These are phyloP conservation scores for Erpobdella octoculata DNA, from an alignment of 2,888 invertebrate genomes.

Conservation along the genomic window DNA sequence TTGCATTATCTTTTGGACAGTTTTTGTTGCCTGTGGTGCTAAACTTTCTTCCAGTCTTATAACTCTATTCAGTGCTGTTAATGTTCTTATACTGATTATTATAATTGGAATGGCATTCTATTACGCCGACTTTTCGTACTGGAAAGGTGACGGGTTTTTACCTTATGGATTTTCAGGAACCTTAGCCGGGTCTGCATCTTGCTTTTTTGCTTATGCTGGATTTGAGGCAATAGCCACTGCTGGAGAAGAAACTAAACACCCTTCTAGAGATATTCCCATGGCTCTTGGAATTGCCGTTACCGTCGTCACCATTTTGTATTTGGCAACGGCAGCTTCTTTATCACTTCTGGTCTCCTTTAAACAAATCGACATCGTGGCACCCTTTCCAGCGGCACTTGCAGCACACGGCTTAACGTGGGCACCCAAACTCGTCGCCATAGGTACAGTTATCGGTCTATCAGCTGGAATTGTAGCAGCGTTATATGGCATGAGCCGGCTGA, in stretches of 20 bases:
- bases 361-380: slow-evolving; percentile 42
- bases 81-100: slow-evolving; percentile 48
- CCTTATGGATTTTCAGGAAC: slow-evolving; percentile 46
- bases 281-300: slow-evolving; percentile 45
- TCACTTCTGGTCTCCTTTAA: slow-evolving; percentile 47
- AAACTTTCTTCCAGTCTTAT: slow-evolving; percentile 50
- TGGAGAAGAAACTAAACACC: slow-evolving; percentile 51
- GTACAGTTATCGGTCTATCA: slow-evolving; percentile 44
- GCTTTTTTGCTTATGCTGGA: slow-evolving; percentile 52
- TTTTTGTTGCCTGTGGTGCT: slow-evolving; percentile 30
- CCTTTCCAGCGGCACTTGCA: slow-evolving; percentile 46
- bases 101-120: slow-evolving; percentile 64
- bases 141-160: slow-evolving; percentile 58
- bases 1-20: slow-evolving; percentile 54
- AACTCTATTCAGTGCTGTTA: slow-evolving; percentile 47
- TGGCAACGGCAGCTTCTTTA: slow-evolving; percentile 43
- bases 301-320: slow-evolving; percentile 46
- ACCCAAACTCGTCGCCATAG: slow-evolving; percentile 42
- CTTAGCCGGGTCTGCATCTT: slow-evolving; percentile 51
- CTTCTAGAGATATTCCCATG: slow-evolving; percentile 49
- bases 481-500: slow-evolving; percentile 73
- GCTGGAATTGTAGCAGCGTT: slow-evolving; percentile 63
- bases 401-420: slow-evolving; percentile 43
- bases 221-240: slow-evolving; percentile 52
- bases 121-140: slow-evolving; percentile 71